Base-by-base conservation (phyloP, 1,140 invertebrate species). In the Diabrotica undecimpunctata region DNA sequence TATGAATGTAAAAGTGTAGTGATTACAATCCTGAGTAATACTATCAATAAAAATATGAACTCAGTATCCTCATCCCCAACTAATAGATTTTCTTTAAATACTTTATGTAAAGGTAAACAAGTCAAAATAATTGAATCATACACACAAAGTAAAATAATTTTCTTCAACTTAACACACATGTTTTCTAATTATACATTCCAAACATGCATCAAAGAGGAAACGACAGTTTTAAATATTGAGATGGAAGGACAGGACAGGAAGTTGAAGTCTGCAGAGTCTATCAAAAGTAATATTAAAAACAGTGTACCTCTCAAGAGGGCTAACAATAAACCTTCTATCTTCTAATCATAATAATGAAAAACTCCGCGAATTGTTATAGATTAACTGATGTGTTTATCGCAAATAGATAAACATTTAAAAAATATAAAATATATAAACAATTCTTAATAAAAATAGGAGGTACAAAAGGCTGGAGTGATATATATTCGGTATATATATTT, bases 141-240 rank as follows among this genome's bases (percentile, higher is more conserved):
- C 7, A 11, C 62, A 51, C 36, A 54, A 46, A 25, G 64, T 36
- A 13, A 60, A 52, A 51, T 54, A 41, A 55, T 57, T 25, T 36
- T 10, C n/a, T 41, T 13, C 51, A 60, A 64, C 35, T 46, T 35
- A 46, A 53, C 62, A 63, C 51, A 60, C 62, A 67, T 64, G 46
- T 67, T 64, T 56, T 55, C 57, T 66, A 73, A 73, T 73, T 71
- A 71, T 62, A 70, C 36, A 73, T 73, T 73, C 71, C 58, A 66
- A 64, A 68, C 71, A 71, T 60, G 64, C 62, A 53, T 46, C 64
- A 64, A 61, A 67, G 71, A 73, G 71, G 71, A 73, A 73, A 64
- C 62, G 61, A 62, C 66, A 66, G 59, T 69, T 62, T 62, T 69
- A 67, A 73, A 64, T 69, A 66, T 67, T 67, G 70, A 67, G 65